These are phyloP conservation scores for Patella vulgata DNA, from an alignment of 1,140 invertebrate genomes.

Conservation along the genomic window DNA sequence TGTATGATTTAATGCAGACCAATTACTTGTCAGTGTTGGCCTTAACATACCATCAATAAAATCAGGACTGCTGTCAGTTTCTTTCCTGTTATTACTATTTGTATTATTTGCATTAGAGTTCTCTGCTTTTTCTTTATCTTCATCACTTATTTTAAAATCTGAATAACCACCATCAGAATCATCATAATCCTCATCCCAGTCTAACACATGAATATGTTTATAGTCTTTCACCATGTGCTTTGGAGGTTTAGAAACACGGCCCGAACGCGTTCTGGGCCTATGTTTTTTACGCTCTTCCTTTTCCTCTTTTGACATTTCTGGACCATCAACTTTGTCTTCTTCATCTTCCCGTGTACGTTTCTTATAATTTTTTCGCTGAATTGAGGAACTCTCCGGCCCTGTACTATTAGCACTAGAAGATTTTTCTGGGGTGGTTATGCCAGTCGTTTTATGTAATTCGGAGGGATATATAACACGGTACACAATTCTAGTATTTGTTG, in stretches of 20 bases:
- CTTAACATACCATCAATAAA: too few relatives aligned
- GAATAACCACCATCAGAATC: conserved; percentile 77
- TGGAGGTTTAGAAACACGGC: conserved; percentile 74
- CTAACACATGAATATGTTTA: conserved; percentile 74
- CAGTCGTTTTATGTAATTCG: conserved; percentile 57
- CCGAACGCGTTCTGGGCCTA: conserved; percentile 72
- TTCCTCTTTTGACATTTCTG: conserved; percentile 68
- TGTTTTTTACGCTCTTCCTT: conserved; percentile 72
- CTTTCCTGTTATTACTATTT: too few relatives aligned
- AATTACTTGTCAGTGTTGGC: too few relatives aligned
- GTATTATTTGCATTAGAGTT: too few relatives aligned
- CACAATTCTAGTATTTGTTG: conserved; percentile 73
- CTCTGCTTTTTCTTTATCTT: conserved; percentile 46
- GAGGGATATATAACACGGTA: conserved; percentile 70
- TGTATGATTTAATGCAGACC: too few relatives aligned
- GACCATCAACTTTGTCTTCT: conserved; percentile 62
- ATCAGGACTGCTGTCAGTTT: too few relatives aligned
- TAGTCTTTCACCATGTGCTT: conserved; percentile 77
- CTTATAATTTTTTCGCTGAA: conserved; percentile 44
- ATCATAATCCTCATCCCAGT: conserved; percentile 73
- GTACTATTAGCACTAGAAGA: conserved; percentile 32
- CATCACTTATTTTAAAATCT: conserved; percentile 71
- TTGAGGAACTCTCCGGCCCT: conserved; percentile 8
- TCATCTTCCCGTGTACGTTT: conserved; percentile 55
- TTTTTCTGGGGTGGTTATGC: conserved; percentile 10